Evolutionary conservation across 2,888 invertebrate genomes (phyloP).

Genomic region (Malthinus seriepunctatus): DNA sequence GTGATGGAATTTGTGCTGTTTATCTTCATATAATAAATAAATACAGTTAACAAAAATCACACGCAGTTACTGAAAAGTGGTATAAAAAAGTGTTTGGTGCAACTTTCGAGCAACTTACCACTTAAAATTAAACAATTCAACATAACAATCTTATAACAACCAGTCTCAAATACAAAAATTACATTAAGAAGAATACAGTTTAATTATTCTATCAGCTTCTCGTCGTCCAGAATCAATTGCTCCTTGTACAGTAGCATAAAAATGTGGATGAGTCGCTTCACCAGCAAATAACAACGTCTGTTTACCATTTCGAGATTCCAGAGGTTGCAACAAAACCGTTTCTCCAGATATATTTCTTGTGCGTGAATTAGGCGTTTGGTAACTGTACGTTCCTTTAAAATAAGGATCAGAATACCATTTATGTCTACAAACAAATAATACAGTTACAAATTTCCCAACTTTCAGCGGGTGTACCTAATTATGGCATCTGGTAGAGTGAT

Average conservation of each 20-base stretch:
- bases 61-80: too few species aligned
- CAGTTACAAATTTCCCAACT: not conserved
- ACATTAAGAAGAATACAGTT: not conserved
- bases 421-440: conserved; percentile 56
- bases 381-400: conserved; percentile 52
- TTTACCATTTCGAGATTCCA: conserved; percentile 1
- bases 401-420: conserved; percentile 68
- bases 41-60: too few species aligned
- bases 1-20: too few species aligned
- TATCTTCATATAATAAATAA: too few species aligned
- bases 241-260: conserved; percentile 55
- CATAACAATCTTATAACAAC: too few species aligned
- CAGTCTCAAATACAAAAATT: too few species aligned
- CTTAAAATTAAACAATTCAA: too few species aligned
- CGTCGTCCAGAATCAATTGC: conserved; percentile 54
- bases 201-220: conserved; percentile 48
- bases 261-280: conserved; percentile 54
- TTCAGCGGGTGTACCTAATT: conserved; percentile 44
- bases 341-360: conserved; percentile 9
- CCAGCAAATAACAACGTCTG: conserved; percentile 58
- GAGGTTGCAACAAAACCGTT: conserved; percentile 19
- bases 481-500: conserved; percentile 56
- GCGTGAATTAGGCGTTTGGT: conserved; percentile 28
- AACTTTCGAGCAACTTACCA: too few species aligned
- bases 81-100: too few species aligned